Conservation (phyloP, 2,797 vertebrate genomes). For the Ctenopoma kingsleyae region DNA sequence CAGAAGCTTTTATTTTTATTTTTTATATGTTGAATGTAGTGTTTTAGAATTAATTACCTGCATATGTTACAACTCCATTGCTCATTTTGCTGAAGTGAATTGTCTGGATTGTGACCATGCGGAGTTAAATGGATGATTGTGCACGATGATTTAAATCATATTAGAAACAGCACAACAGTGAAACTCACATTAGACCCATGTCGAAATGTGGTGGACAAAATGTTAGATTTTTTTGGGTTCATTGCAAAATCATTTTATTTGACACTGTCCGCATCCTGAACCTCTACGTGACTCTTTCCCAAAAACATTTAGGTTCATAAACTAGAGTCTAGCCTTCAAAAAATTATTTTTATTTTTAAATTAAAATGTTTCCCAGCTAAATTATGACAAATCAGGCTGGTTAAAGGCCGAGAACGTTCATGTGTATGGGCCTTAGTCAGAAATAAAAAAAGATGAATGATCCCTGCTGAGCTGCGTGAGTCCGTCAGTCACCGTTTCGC, state of each 20-base stretch:
- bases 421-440: not conserved
- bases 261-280: no score
- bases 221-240: no score
- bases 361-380: not conserved
- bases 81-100: not conserved
- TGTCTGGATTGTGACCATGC: no score
- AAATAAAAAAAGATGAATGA: not conserved
- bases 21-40: not conserved
- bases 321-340: not conserved
- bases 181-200: no score
- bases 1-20: no score
- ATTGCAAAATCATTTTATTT: no score
- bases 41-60: no score
- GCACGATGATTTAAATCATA: not conserved
- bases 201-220: no score
- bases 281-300: no score
- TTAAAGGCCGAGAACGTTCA: not conserved
- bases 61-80: not conserved
- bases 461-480: not conserved
- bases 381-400: not conserved
- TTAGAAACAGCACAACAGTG: not conserved
- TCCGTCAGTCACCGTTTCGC: slow-evolving; percentile 24
- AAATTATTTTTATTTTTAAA: not conserved
- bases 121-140: not conserved
- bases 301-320: no score